Conservation (phyloP, 2,797 vertebrate species). For the Chaenodraco wilsoni region DNA sequence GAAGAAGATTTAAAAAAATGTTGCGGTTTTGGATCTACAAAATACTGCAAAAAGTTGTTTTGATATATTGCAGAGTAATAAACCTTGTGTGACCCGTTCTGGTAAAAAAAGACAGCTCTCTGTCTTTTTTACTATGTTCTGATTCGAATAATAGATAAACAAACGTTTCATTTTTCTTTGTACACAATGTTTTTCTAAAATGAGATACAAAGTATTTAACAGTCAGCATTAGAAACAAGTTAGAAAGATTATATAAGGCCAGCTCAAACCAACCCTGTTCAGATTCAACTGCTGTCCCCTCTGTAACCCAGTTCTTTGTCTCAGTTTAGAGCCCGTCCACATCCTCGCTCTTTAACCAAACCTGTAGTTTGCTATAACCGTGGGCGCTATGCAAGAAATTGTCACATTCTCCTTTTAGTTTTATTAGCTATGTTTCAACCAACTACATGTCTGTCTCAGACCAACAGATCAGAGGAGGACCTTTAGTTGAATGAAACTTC, state of each 20-base stretch:
- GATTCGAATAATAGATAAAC: slow-evolving; percentile 75
- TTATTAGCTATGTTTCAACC: background rate
- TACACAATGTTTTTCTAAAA: slow-evolving; percentile 72
- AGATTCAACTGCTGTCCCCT: slow-evolving; percentile 60
- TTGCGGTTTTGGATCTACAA: slow-evolving; percentile 78
- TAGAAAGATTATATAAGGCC: slow-evolving; percentile 87
- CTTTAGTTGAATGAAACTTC: background rate
- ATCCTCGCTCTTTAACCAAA: slow-evolving; percentile 26
- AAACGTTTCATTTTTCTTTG: slow-evolving; percentile 54
- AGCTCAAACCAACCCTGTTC: slow-evolving; percentile 80
- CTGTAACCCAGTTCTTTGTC: slow-evolving; percentile 58
- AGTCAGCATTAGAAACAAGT: slow-evolving; percentile 86
- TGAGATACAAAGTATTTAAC: slow-evolving; percentile 87
- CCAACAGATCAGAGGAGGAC: background rate
- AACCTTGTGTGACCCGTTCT: slow-evolving; percentile 80
- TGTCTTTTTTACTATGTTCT: slow-evolving; percentile 72
- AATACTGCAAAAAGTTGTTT: slow-evolving; percentile 82
- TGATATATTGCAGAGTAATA: slow-evolving; percentile 86
- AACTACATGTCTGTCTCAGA: background rate
- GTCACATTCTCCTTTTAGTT: background rate
- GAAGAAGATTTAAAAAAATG: slow-evolving; percentile 73
- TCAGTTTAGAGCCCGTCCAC: slow-evolving; percentile 67
- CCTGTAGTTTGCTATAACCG: slow-evolving; percentile 3
- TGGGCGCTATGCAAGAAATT: slow-evolving; percentile 22
- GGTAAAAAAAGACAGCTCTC: slow-evolving; percentile 69